phyloP scores from a whole-genome alignment of 2,113 vertebrate species.

The Halichoeres trimaculatus region DNA sequence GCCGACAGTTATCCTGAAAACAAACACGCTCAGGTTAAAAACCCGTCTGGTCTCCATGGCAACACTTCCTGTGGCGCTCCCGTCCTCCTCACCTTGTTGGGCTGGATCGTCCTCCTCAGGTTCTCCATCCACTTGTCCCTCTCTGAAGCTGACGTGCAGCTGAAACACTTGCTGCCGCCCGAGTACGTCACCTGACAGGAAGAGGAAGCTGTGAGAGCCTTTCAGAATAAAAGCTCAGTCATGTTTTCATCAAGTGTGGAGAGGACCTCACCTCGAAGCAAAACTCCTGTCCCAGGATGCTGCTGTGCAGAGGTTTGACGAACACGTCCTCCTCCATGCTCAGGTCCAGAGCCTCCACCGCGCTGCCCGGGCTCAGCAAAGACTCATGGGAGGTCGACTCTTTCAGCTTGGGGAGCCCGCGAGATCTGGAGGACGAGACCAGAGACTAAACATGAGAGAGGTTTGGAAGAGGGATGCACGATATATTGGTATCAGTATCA shows the following conservation, averaged over 20 bases:
- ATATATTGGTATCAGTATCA: too few relatives aligned
- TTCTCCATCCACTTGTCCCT: constrained; percentile 99
- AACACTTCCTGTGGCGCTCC: too few relatives aligned
- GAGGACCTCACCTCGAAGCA: constrained; percentile 96
- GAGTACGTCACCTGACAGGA: constrained; percentile 90
- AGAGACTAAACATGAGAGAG: neutral
- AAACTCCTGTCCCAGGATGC: constrained; percentile 95
- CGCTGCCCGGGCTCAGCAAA: constrained; percentile 89
- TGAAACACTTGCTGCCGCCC: constrained; percentile 96
- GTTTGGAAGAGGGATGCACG: too few relatives aligned
- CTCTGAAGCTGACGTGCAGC: constrained; percentile 94
- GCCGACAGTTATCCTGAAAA: constrained; percentile 91
- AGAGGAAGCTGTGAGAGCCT: neutral
- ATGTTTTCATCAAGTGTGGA: too few relatives aligned
- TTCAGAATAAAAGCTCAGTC: too few relatives aligned
- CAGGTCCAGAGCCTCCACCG: constrained; percentile 92
- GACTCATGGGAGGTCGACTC: constrained; percentile 94
- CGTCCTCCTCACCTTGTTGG: constrained; percentile 98
- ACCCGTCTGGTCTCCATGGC: too few relatives aligned
- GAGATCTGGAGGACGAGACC: constrained; percentile 80
- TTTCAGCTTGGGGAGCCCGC: constrained; percentile 91
- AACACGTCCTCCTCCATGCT: constrained; percentile 89
- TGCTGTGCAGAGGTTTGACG: constrained; percentile 94
- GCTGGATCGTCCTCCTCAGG: constrained; percentile 92
- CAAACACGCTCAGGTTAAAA: neutral